A percentile compares a stretch with the other conserved stretches of the same genome.
Evolutionary conservation across 2,797 vertebrate species (phyloP).

Genomic region (Cuniculus paca): DNA sequence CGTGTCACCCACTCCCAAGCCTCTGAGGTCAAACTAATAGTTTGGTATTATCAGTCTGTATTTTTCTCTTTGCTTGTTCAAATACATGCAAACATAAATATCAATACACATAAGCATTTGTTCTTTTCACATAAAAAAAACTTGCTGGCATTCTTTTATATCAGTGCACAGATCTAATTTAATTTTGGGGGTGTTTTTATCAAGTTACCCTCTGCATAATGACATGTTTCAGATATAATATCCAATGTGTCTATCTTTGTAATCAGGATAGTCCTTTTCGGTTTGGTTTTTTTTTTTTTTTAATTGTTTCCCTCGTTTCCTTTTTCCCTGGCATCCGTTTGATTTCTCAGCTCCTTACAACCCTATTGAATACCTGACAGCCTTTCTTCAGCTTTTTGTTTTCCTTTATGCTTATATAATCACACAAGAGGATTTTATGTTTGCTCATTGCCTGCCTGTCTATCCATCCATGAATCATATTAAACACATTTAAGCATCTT

Average conservation of each 20-base stretch:
- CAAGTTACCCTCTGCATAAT: not conserved
- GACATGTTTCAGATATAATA: not conserved
- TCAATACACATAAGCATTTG: not conserved
- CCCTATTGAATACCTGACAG: not conserved
- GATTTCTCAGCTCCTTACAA: not conserved
- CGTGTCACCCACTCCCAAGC: not conserved
- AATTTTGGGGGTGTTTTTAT: constrained; percentile 5
- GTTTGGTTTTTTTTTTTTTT: not conserved
- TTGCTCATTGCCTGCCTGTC: not conserved
- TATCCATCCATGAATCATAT: not conserved
- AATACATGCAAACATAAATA: not conserved
- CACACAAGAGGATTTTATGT: not conserved
- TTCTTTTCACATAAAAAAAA: not conserved
- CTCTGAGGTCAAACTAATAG: not conserved
- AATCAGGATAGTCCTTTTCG: not conserved
- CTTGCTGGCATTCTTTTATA: not conserved
- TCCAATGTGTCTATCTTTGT: not conserved
- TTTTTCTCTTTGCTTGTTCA: constrained; percentile 13
- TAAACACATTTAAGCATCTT: not conserved
- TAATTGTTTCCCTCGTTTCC: not conserved
- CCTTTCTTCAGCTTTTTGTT: constrained; percentile 1
- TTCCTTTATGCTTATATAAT: not conserved
- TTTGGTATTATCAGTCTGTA: not conserved
- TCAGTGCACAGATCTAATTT: not conserved
- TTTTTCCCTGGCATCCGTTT: not conserved